These are phyloP conservation scores for Planiliza haematocheilus DNA, from an alignment of 2,113 vertebrate genomes.

Conservation along the genomic window DNA sequence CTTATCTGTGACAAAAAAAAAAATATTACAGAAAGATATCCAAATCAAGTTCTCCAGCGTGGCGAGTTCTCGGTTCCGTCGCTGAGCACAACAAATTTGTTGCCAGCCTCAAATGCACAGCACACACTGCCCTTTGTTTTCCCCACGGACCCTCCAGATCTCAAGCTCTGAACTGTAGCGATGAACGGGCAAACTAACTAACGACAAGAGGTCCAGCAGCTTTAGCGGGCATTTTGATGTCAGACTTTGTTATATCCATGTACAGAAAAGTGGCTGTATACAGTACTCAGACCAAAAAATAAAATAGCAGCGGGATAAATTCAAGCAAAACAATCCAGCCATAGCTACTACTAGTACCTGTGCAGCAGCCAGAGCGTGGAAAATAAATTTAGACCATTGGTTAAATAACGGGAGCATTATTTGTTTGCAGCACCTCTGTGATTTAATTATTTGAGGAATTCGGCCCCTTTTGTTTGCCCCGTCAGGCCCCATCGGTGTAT, in stretches of 20 bases:
- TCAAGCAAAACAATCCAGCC: neutral
- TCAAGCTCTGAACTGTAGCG: neutral
- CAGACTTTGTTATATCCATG: neutral
- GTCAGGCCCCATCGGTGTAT: conserved; percentile 34
- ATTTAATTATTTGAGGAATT: conserved; percentile 52
- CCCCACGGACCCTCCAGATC: neutral
- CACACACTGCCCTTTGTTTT: neutral
- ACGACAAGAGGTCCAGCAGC: too few species aligned
- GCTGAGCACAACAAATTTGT: too few species aligned
- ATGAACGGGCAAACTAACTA: too few species aligned
- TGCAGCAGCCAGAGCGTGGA: conserved; percentile 1
- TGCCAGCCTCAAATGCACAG: neutral
- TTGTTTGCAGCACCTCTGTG: conserved; percentile 43
- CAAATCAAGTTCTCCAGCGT: too few species aligned
- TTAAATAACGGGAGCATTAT: conserved; percentile 29
- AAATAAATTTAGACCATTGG: conserved; percentile 12
- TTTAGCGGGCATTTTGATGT: neutral
- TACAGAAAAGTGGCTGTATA: too few species aligned
- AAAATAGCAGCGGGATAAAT: neutral
- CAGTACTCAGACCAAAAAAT: too few species aligned
- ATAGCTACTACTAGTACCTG: neutral
- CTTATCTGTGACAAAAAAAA: neutral
- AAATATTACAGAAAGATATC: too few species aligned
- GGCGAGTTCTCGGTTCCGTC: too few species aligned
- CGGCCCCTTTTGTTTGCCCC: conserved; percentile 38